Conservation (phyloP, 1,140 invertebrate genomes). For the Drosophila baimaii region DNA sequence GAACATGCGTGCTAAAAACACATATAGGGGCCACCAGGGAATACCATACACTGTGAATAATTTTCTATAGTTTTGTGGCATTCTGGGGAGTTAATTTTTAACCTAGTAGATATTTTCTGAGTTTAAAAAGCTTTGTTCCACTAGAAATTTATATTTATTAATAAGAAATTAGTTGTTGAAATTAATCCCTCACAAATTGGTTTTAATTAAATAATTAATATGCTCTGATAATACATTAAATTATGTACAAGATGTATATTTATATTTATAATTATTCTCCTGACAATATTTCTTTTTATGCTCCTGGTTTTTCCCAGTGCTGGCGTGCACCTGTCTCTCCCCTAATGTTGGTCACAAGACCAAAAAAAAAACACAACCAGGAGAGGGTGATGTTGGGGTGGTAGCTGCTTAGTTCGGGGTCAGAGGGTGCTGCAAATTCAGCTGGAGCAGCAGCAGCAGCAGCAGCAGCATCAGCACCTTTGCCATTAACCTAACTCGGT, state of each 20-base stretch:
- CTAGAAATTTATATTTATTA: too few species aligned
- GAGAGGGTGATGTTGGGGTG: not conserved
- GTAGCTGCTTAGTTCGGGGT: constrained; percentile 4
- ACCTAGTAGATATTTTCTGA: too few species aligned
- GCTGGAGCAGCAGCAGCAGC: constrained; percentile 31
- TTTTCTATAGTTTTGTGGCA: too few species aligned
- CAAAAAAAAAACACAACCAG: constrained; percentile 13
- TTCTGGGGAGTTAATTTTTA: too few species aligned
- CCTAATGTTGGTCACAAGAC: constrained; percentile 34
- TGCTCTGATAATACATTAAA: too few species aligned
- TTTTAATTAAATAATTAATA: too few species aligned
- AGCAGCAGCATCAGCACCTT: constrained; percentile 68
- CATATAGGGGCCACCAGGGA: constrained; percentile 17
- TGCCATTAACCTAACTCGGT: constrained; percentile 72
- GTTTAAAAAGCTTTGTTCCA: too few species aligned
- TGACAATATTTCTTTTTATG: too few species aligned
- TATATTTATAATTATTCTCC: too few species aligned
- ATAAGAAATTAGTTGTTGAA: too few species aligned
- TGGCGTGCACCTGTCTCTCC: constrained; percentile 26
- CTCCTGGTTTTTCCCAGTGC: constrained; percentile 8
- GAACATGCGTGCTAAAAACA: constrained; percentile 79
- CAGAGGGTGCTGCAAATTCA: constrained; percentile 52
- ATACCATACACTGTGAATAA: not conserved
- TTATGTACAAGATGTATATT: too few species aligned
- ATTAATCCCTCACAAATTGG: too few species aligned